These are phyloP conservation scores for Oxystoma pomonae DNA, from an alignment of 2,888 invertebrate genomes.

Conservation along the genomic window DNA sequence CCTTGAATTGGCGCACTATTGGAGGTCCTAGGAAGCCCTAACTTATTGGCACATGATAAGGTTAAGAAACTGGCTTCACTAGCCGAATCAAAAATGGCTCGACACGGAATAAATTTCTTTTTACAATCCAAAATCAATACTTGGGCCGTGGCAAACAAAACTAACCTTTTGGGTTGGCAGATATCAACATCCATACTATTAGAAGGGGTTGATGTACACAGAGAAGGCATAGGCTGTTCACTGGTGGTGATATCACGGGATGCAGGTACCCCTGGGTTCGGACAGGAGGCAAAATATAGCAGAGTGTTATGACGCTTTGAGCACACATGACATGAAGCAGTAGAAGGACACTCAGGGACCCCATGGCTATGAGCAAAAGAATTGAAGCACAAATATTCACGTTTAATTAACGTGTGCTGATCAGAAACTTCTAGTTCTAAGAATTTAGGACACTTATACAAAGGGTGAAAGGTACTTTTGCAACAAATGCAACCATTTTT, in stretches of 20 bases:
- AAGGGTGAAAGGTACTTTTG: not conserved
- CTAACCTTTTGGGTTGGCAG: not conserved
- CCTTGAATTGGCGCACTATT: not conserved
- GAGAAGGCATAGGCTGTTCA: not conserved
- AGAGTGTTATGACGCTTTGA: not conserved
- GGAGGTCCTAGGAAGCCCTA: not conserved
- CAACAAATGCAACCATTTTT: constrained; percentile 1
- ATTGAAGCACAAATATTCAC: constrained; percentile 2
- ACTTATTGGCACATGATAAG: not conserved
- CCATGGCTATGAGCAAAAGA: not conserved
- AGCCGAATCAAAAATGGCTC: not conserved
- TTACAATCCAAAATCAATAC: not conserved
- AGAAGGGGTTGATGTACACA: not conserved
- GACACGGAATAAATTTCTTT: not conserved
- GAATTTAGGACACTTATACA: not conserved
- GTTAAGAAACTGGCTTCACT: not conserved
- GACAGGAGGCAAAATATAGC: not conserved
- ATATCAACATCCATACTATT: not conserved
- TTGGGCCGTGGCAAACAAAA: not conserved
- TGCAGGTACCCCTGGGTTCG: not conserved
- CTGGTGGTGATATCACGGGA: not conserved
- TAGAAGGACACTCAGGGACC: not conserved
- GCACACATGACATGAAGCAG: not conserved
- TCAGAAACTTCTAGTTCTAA: not conserved
- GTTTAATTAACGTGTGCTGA: not conserved